These are phyloP conservation scores for Pomatostomus ruficeps DNA, from an alignment of 2,113 vertebrate species.

Conservation along the genomic window DNA sequence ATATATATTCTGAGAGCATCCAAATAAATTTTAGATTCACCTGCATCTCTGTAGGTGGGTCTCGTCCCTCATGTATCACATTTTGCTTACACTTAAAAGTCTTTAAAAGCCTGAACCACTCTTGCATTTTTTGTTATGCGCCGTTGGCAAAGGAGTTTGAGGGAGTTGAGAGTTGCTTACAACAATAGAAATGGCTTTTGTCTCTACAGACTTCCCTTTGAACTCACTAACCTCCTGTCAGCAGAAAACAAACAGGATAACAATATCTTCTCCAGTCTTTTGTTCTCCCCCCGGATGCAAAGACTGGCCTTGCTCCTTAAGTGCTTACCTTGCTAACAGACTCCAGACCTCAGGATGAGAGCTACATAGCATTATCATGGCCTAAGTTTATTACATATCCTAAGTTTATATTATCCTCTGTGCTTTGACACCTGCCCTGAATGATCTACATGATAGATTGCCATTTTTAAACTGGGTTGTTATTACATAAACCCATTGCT, in stretches of 20 bases:
- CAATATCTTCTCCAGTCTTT: not conserved
- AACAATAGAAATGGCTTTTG: slow-evolving; percentile 4
- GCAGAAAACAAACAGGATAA: not conserved
- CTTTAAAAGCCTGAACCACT: slow-evolving; percentile 1
- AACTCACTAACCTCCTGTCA: not conserved
- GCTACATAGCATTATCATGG: not conserved
- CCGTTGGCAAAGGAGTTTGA: not conserved
- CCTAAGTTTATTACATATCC: not conserved
- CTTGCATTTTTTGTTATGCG: not conserved
- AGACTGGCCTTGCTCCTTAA: not conserved
- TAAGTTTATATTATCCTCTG: not conserved
- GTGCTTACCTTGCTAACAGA: not conserved
- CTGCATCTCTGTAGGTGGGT: too few relatives aligned
- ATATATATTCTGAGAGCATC: too few relatives aligned
- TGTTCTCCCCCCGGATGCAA: not conserved
- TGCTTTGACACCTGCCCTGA: not conserved
- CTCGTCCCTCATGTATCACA: too few relatives aligned
- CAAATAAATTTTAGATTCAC: too few relatives aligned
- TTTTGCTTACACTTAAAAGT: slow-evolving; percentile 25
- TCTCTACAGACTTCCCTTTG: not conserved
- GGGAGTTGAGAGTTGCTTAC: not conserved
- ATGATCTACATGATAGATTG: not conserved
- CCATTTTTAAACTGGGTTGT: not conserved
- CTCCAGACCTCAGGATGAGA: not conserved
- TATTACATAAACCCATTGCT: not conserved